Base-by-base conservation (phyloP, 2,113 vertebrate genomes). In the Suricata suricatta region DNA sequence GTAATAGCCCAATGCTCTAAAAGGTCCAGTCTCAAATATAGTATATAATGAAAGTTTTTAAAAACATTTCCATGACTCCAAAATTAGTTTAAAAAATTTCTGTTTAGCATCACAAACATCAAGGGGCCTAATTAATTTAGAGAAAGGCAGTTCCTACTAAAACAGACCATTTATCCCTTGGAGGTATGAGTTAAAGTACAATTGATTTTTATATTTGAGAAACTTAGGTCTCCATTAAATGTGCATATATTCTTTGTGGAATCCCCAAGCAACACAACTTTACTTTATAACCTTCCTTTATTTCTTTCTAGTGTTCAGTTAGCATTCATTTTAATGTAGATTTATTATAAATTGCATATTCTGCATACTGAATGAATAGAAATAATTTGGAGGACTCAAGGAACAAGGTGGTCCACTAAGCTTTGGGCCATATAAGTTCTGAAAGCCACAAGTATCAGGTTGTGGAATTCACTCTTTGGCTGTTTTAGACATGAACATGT, bases 121-220 rank as follows among this genome's bases (percentile, higher is more conserved):
- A 89, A 92, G 50, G n/a, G 90, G 35, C 63, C 82, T 69, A 93
- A 95, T 94, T 97, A 86, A 98, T 85, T 29, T 95, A 85, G 41
- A 98, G 35, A 44, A 97, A 83, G 74, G 71, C 7, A 88, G 72
- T 17, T 95, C 4, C 69, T 86, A 95, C 29, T 71, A 93, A 98
- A 96, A 95, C 13, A 82, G 86, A 97, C 52, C 5, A 60, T 71
- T 88, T 97, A 95, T 96, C 50, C 74, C 81, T 90, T 29, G 50
- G 68, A 98, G 93, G 81, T 97, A 84, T 91, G 76, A 96, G 29
- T 2, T 5, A 85, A 21, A 76, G 44, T 84, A 81, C 27, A 93
- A 94, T 80, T 97, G 68, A 93, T 85, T 96, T 47, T 88, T 71
- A 89, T 81, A 88, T 80, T 35, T 68, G 76, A 91, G 95, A 97